Percentiles rank a stretch among this genome's conserved stretches.
These are phyloP conservation scores for Phyllotreta cruciferae DNA, from an alignment of 2,888 invertebrate species.

Conservation along the genomic window DNA sequence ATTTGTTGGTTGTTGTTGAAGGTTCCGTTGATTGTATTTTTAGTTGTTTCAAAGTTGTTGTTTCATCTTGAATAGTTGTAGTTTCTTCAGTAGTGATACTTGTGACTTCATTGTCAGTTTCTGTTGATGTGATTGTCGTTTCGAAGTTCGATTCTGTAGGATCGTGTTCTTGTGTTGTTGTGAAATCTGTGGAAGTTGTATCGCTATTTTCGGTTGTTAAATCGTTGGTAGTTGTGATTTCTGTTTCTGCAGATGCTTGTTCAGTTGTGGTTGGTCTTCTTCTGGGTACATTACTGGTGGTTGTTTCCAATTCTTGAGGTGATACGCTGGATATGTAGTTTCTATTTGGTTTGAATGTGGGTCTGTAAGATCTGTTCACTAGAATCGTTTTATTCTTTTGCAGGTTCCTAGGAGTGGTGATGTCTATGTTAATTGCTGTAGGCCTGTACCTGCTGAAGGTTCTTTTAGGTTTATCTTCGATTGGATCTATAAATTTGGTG, in stretches of 20 bases:
- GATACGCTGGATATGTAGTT: slow-evolving; percentile 6
- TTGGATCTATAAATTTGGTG: not conserved
- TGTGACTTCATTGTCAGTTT: not conserved
- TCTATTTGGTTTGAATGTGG: slow-evolving; percentile 9
- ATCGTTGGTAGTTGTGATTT: slow-evolving; percentile 2
- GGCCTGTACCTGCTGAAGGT: slow-evolving; percentile 11
- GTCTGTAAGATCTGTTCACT: slow-evolving; percentile 8
- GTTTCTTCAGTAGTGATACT: slow-evolving; percentile 12
- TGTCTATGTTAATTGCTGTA: slow-evolving; percentile 1
- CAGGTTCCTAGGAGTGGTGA: slow-evolving; percentile 12
- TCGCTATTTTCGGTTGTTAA: slow-evolving; percentile 6
- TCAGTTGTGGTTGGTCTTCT: slow-evolving; percentile 25
- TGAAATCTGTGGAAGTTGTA: slow-evolving; percentile 11
- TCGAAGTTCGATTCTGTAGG: slow-evolving; percentile 7
- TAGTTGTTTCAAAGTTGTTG: slow-evolving; percentile 3
- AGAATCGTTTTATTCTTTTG: slow-evolving; percentile 22
- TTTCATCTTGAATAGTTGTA: slow-evolving; percentile 6
- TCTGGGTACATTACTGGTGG: not conserved
- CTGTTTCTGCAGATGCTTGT: slow-evolving; percentile 9
- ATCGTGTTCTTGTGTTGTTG: slow-evolving; percentile 6
- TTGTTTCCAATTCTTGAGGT: slow-evolving; percentile 8
- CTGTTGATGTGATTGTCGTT: slow-evolving; percentile 6
- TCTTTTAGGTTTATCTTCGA: slow-evolving; percentile 19
- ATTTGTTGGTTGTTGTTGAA: not conserved
- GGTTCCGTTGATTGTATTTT: slow-evolving; percentile 18